Conservation (phyloP, 1,140 invertebrate genomes). For the Formica exsecta region DNA sequence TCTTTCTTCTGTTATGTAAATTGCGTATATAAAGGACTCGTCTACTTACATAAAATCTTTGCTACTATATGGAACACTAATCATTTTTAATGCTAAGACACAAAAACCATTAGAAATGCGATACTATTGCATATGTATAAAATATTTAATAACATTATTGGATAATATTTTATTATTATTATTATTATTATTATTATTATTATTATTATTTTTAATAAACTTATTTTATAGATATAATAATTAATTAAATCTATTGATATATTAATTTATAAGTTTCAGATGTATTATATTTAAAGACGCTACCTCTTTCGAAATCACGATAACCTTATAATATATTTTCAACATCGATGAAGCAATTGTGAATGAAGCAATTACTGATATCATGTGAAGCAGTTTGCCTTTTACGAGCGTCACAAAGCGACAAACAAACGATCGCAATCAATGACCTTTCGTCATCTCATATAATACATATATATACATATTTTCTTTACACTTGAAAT, state of each 20-base stretch:
- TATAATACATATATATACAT: not conserved
- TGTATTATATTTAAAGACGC: too few species aligned
- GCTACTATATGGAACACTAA: slow-evolving; percentile 75
- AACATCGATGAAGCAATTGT: not conserved
- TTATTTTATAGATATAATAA: too few species aligned
- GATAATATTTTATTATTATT: slow-evolving; percentile 73
- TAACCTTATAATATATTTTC: slow-evolving; percentile 13
- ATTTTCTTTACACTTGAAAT: not conserved
- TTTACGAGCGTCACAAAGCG: not conserved
- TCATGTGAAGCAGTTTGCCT: not conserved
- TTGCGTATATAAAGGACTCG: slow-evolving; percentile 69
- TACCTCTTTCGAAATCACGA: not conserved
- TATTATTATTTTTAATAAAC: slow-evolving; percentile 45
- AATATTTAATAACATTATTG: slow-evolving; percentile 79
- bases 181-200: slow-evolving; percentile 15
- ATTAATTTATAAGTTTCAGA: slow-evolving; percentile 6
- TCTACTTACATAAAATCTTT: slow-evolving; percentile 82
- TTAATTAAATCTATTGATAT: slow-evolving; percentile 15
- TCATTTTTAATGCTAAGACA: slow-evolving; percentile 74
- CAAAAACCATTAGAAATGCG: slow-evolving; percentile 77
- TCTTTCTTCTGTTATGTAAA: slow-evolving; percentile 49
- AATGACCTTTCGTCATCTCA: slow-evolving; percentile 8
- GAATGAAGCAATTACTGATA: not conserved
- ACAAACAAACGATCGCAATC: slow-evolving; percentile 35
- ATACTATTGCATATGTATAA: slow-evolving; percentile 79